A percentile compares a stretch with the other conserved stretches of the same genome.
These are phyloP conservation scores for Pseudorhiza aurosa DNA, from an alignment of 30 jellyfish, hydroid and myxozoan genomes.

Conservation along the genomic window DNA sequence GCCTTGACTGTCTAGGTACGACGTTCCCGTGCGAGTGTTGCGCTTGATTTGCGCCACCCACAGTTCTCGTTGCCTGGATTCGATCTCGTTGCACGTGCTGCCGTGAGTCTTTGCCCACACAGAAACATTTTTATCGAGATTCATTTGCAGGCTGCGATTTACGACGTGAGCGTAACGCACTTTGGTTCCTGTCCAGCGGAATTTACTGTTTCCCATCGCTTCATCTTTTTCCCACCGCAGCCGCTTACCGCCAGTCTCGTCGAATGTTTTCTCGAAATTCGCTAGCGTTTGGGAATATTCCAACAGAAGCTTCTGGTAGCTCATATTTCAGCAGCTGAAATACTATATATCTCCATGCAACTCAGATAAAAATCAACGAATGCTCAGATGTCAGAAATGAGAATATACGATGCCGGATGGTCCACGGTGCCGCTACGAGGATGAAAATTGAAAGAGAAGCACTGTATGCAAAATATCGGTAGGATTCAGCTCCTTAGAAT, in stretches of 20 bases:
- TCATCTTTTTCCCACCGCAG: constrained; percentile 91
- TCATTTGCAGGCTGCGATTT: constrained; percentile 75
- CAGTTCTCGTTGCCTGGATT: constrained; percentile 68
- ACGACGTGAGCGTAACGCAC: constrained; percentile 90
- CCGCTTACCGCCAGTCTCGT: constrained; percentile 60
- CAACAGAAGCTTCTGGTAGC: constrained; percentile 71
- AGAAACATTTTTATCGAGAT: constrained; percentile 58
- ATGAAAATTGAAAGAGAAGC: not conserved
- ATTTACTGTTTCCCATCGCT: constrained; percentile 90
- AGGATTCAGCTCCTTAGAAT: not conserved
- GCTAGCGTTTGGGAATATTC: constrained; percentile 78
- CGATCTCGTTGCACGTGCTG: constrained; percentile 74
- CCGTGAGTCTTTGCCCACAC: constrained; percentile 86
- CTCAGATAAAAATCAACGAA: too few relatives aligned
- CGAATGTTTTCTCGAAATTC: constrained; percentile 39
- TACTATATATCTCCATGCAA: not conserved
- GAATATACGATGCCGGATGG: too few relatives aligned
- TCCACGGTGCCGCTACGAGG: not conserved
- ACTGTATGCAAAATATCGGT: not conserved
- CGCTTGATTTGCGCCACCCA: constrained; percentile 73
- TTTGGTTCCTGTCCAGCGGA: constrained; percentile 80
- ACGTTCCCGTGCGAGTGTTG: constrained; percentile 50
- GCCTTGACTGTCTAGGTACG: constrained; percentile 44
- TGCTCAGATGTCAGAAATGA: too few relatives aligned
- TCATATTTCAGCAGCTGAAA: constrained; percentile 20